These are phyloP conservation scores for Drosophila cyrtoloma DNA, from an alignment of 2,888 invertebrate genomes.

Conservation along the genomic window DNA sequence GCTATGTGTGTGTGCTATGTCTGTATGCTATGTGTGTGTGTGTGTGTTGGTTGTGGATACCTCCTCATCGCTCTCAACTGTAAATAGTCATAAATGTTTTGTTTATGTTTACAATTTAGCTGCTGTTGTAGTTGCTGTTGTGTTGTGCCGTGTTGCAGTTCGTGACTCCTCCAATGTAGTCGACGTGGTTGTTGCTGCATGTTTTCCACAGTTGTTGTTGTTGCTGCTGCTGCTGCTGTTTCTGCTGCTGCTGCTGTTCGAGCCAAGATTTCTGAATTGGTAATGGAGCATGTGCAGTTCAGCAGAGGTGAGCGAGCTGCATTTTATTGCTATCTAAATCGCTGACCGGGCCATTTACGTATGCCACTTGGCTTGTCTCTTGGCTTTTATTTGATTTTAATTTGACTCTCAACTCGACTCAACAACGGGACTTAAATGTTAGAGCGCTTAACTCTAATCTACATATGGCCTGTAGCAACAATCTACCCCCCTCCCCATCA, in stretches of 20 bases:
- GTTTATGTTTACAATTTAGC: slow-evolving; percentile 79
- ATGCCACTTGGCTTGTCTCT: slow-evolving; percentile 43
- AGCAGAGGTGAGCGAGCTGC: slow-evolving; percentile 69
- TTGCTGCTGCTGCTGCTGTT: slow-evolving; percentile 32
- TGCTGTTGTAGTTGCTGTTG: slow-evolving; percentile 63
- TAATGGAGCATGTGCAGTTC: slow-evolving; percentile 77
- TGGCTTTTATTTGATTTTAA: slow-evolving; percentile 75
- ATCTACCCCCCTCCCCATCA: background rate
- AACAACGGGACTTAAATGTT: slow-evolving; percentile 66
- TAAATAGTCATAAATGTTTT: slow-evolving; percentile 80
- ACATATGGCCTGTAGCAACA: slow-evolving; percentile 46
- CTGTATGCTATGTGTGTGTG: slow-evolving; percentile 22
- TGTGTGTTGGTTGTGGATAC: slow-evolving; percentile 42
- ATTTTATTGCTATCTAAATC: slow-evolving; percentile 78
- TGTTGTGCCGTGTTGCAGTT: slow-evolving; percentile 58
- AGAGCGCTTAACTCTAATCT: slow-evolving; percentile 59
- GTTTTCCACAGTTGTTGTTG: slow-evolving; percentile 50
- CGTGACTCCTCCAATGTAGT: slow-evolving; percentile 77
- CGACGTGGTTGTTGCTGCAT: slow-evolving; percentile 73
- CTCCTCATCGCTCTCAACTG: slow-evolving; percentile 64
- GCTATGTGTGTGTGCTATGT: slow-evolving; percentile 16
- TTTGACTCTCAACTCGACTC: slow-evolving; percentile 55
- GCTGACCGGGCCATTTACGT: slow-evolving; percentile 69
- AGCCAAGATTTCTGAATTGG: slow-evolving; percentile 75
- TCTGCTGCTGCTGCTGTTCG: slow-evolving; percentile 51